Percentiles rank a stretch among this genome's conserved stretches.
phyloP scores from a whole-genome alignment of 2,113 vertebrate species.

The Mesitornis unicolor region DNA sequence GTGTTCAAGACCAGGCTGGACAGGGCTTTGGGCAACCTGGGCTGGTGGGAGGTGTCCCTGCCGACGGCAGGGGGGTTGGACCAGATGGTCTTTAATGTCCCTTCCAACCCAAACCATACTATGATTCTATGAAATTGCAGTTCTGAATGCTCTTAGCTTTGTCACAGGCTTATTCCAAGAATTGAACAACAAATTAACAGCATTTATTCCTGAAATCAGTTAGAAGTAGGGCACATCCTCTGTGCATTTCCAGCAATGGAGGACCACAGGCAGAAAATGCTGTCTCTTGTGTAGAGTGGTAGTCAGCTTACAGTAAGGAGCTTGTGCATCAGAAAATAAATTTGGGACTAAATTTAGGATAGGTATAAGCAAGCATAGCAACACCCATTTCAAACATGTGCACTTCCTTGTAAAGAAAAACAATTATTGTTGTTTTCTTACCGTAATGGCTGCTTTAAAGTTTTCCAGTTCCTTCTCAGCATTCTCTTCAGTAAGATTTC shows the following conservation, averaged over 20 bases:
- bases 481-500: constrained; percentile 93
- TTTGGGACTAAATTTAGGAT: background rate
- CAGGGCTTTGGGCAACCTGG: too few species aligned
- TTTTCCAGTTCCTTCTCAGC: constrained; percentile 94
- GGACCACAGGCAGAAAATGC: background rate
- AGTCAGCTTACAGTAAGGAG: background rate
- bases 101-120: too few species aligned
- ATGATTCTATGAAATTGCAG: too few species aligned
- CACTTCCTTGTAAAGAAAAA: background rate
- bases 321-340: background rate
- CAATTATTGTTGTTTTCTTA: constrained; percentile 50
- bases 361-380: background rate
- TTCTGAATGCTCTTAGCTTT: background rate
- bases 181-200: background rate
- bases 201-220: background rate
- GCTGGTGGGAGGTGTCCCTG: too few species aligned
- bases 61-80: too few species aligned
- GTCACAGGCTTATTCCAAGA: background rate
- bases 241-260: background rate
- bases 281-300: background rate
- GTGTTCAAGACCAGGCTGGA: too few species aligned
- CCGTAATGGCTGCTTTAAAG: constrained; percentile 90
- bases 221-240: background rate
- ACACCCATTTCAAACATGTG: background rate
- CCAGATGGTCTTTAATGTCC: too few species aligned